phyloP scores from a whole-genome alignment of 92 coral and sea anemone species.

The Palythoa grandiflora region DNA sequence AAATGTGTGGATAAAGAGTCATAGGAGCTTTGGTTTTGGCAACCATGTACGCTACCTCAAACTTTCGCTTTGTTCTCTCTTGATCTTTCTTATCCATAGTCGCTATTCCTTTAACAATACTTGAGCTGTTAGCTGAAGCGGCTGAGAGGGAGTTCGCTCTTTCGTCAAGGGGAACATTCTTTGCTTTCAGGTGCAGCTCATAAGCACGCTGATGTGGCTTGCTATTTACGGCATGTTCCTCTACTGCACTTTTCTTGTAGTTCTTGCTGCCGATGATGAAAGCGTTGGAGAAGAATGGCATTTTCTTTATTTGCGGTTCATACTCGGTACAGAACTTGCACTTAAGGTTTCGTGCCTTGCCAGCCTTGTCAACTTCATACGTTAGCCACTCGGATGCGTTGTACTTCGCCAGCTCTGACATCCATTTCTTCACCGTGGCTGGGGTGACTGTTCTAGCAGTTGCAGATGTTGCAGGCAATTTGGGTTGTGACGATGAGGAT shows the following conservation, averaged over 20 bases:
- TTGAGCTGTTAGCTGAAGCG: slow-evolving; percentile 17
- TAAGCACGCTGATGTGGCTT: slow-evolving; percentile 52
- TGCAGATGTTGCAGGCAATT: slow-evolving; percentile 34
- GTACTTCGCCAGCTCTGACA: slow-evolving; percentile 56
- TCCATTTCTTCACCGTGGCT: slow-evolving; percentile 58
- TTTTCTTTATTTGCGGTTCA: slow-evolving; percentile 53
- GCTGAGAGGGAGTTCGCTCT: slow-evolving; percentile 19
- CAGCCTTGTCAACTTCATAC: slow-evolving; percentile 54
- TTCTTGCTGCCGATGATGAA: slow-evolving; percentile 52
- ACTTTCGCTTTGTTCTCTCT: slow-evolving; percentile 46
- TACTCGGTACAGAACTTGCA: slow-evolving; percentile 59
- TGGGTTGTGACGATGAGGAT: slow-evolving; percentile 35
- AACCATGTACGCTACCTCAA: slow-evolving; percentile 52
- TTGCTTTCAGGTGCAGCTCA: slow-evolving; percentile 39
- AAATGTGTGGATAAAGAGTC: slow-evolving; percentile 44
- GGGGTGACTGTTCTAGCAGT: slow-evolving; percentile 51
- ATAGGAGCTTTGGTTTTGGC: slow-evolving; percentile 53
- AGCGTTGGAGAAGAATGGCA: slow-evolving; percentile 57
- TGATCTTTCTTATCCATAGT: slow-evolving; percentile 14
- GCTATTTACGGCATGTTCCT: slow-evolving; percentile 56
- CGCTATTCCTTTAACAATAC: slow-evolving; percentile 15
- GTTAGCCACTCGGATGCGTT: slow-evolving; percentile 60
- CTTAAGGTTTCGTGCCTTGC: slow-evolving; percentile 62
- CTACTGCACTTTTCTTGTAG: slow-evolving; percentile 55
- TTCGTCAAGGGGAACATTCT: slow-evolving; percentile 16